phyloP scores from a whole-genome alignment of 2,113 vertebrate genomes.

The Brachyhypopomus gauderio region DNA sequence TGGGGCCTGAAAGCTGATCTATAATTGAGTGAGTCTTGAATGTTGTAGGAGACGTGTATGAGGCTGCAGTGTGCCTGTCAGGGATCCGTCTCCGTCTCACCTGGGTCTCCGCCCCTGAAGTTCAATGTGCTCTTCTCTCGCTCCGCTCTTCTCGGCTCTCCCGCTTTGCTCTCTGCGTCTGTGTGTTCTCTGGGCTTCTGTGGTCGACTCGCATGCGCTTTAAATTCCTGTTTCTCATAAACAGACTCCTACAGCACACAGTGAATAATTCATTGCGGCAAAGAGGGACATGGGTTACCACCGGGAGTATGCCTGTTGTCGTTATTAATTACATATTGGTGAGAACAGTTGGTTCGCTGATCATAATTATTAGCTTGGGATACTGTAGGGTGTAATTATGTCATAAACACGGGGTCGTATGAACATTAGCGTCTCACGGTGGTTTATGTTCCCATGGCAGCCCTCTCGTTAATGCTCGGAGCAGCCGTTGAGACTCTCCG shows the following conservation, averaged over 20 bases:
- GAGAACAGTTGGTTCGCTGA: constrained; percentile 53
- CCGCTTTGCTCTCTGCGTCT: not conserved
- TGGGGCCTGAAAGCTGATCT: constrained; percentile 15
- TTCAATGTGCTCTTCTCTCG: not conserved
- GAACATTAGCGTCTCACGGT: constrained; percentile 42
- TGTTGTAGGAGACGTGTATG: constrained; percentile 10
- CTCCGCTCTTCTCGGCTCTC: not conserved
- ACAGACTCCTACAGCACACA: constrained; percentile 35
- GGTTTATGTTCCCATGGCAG: constrained; percentile 41
- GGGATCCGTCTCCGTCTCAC: not conserved
- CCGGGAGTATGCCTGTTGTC: constrained; percentile 53
- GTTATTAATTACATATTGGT: constrained; percentile 60
- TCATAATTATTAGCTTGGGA: constrained; percentile 55
- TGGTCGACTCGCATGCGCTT: constrained; percentile 44
- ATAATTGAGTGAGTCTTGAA: constrained; percentile 32
- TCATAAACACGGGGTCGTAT: constrained; percentile 54
- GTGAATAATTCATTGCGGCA: constrained; percentile 50
- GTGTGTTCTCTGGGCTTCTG: not conserved
- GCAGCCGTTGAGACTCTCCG: not conserved
- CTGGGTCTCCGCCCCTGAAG: not conserved
- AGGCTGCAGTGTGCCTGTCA: constrained; percentile 9
- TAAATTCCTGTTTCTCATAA: constrained; percentile 40
- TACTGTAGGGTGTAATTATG: constrained; percentile 56
- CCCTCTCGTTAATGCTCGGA: constrained; percentile 46
- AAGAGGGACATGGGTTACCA: constrained; percentile 45